phyloP scores from a whole-genome alignment of 2,797 vertebrate species.

The Danio kyathit region DNA sequence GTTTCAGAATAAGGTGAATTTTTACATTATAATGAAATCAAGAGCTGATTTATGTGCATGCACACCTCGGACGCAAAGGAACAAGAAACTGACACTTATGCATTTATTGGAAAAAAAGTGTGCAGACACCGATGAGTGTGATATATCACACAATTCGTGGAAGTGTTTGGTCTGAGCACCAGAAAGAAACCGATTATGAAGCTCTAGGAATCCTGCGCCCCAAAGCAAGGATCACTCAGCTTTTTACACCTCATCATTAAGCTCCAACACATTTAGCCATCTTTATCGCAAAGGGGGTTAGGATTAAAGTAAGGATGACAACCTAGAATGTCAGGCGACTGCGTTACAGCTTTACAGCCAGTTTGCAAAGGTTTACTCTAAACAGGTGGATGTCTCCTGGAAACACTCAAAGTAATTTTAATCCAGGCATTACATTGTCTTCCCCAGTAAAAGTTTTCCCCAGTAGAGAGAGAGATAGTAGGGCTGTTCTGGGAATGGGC shows the following conservation, averaged over 20 bases:
- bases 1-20: neutral
- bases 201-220: conserved; percentile 9
- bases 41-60: neutral
- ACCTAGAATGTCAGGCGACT: conserved; percentile 20
- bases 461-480: neutral
- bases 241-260: conserved; percentile 42
- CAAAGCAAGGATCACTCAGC: neutral
- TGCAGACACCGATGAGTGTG: neutral
- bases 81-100: neutral
- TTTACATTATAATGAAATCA: neutral
- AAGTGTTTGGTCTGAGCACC: conserved; percentile 19
- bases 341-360: conserved; percentile 1
- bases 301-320: conserved; percentile 34
- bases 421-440: conserved; percentile 7
- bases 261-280: conserved; percentile 43
- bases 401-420: conserved; percentile 7
- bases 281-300: conserved; percentile 17
- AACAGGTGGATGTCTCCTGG: conserved; percentile 3
- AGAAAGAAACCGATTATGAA: conserved; percentile 22
- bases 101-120: neutral
- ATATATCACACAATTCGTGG: conserved; percentile 3
- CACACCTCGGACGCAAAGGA: too few species aligned
- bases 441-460: neutral
- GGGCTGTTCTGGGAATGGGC: neutral
- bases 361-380: conserved; percentile 12